Conservation (phyloP, 2,888 invertebrate species). For the Pasiphila rectangulata region DNA sequence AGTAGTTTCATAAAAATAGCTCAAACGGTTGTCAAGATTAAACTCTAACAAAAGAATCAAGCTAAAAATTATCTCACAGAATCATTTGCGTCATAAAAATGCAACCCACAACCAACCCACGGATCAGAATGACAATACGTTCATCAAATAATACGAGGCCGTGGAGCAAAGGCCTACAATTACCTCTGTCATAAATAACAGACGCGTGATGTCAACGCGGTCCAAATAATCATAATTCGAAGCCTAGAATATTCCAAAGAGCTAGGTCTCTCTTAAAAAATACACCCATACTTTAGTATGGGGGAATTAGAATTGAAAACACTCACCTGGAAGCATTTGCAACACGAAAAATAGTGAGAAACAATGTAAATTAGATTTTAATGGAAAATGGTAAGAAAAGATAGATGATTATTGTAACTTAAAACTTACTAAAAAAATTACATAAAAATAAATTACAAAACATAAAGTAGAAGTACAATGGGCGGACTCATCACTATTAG, state of each 20-base stretch:
- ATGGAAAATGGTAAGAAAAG: no score
- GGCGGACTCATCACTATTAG: no score
- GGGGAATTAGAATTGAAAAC: no score
- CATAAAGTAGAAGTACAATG: no score
- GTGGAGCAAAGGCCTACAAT: slow-evolving; percentile 18
- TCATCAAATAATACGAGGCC: slow-evolving; percentile 16
- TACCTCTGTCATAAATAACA: slow-evolving; percentile 17
- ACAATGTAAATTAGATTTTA: no score
- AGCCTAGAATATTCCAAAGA: not conserved
- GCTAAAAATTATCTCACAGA: not conserved
- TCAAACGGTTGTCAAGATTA: not conserved
- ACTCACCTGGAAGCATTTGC: no score
- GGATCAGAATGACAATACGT: slow-evolving; percentile 14
- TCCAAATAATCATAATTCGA: slow-evolving; percentile 17
- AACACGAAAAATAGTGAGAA: no score
- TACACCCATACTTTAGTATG: no score
- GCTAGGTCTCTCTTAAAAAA: slow-evolving; percentile 5
- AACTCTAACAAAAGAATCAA: slow-evolving; percentile 5
- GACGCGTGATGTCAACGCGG: slow-evolving; percentile 23
- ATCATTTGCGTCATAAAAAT: slow-evolving; percentile 8
- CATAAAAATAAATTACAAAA: no score
- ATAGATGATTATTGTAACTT: no score
- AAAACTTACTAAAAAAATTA: no score
- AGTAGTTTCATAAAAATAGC: no score
- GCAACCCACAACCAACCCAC: slow-evolving; percentile 19